These are phyloP conservation scores for Oasisia sp. DNA, from an alignment of 2,888 invertebrate species.

Conservation along the genomic window DNA sequence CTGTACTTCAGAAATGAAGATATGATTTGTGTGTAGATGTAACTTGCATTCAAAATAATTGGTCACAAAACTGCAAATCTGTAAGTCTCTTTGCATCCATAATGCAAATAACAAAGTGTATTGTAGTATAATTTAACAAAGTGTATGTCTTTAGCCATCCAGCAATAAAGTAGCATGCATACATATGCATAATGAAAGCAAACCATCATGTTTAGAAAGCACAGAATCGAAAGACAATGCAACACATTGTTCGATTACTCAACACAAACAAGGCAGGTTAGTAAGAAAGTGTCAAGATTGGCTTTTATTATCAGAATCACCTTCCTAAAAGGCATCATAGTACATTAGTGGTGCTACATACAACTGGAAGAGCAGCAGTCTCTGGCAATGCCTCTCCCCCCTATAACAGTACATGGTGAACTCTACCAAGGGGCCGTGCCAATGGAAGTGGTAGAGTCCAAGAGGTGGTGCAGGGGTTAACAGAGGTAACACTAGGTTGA, in stretches of 20 bases:
- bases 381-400: neutral
- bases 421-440: neutral
- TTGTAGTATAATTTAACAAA: too few relatives aligned
- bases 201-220: neutral
- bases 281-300: constrained; percentile 17
- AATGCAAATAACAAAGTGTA: neutral
- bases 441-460: constrained; percentile 13
- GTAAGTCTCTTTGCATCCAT: neutral
- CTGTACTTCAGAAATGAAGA: neutral
- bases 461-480: neutral
- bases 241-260: constrained; percentile 3
- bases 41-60: neutral
- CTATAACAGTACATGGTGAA: neutral
- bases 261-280: constrained; percentile 17
- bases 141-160: neutral
- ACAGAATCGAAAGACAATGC: neutral
- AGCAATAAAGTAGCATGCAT: neutral
- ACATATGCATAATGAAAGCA: neutral
- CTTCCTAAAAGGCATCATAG: constrained; percentile 11
- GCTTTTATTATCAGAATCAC: neutral
- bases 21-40: neutral
- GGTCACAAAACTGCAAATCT: neutral
- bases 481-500: neutral
- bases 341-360: neutral
- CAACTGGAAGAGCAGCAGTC: constrained; percentile 10